Evolutionary conservation across 2,888 invertebrate species (phyloP), one percentile per base, ranked within the genome.

Genomic region (Pomacea canaliculata): DNA sequence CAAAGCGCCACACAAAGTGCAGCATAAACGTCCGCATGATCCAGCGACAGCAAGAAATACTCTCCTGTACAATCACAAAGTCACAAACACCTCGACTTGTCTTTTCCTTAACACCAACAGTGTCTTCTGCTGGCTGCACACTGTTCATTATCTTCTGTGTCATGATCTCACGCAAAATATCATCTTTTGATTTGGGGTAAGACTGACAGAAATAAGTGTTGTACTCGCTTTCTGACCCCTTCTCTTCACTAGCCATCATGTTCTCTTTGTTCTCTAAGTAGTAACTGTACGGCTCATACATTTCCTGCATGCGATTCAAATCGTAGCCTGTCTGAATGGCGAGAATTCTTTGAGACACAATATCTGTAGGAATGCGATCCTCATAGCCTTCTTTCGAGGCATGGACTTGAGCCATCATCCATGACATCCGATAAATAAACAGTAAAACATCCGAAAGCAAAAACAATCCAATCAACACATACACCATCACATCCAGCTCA

Each of bases 111-210:
- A 16, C 19, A 48, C 23, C 65, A 73, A 71, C 46, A 68, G 71
- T 69, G 62, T 71, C 49, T 82, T 66, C 27, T 71, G 70, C 49
- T 48, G 56, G 16, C 67, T 82, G 80, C 16, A 83, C 82, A 66
- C 82, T 82, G 67, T 82, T 79, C 56, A 78, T 78, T 79, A 84
- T 84, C 78, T 84, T 86, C 70, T 86, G 83, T 12, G 82, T 81
- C 83, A 83, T 87, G 71, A 88, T 84, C 73, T 86, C 85, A 18
- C 81, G 83, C 69, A 88, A 79, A 74, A 88, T 86, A 71, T 86
- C 85, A 69, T 86, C 85, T 73, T 85, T 85, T 10, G 84, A 80
- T 71, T 85, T 86, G 10, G 83, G 80, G 16, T 85, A 81, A 18
- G 84, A 79, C 70, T 84, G 84, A 72, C 85, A 83, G 78, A 86